phyloP scores from a whole-genome alignment of 30 jellyfish, hydroid and myxozoan species.

The Phacellophora camtschatica region DNA sequence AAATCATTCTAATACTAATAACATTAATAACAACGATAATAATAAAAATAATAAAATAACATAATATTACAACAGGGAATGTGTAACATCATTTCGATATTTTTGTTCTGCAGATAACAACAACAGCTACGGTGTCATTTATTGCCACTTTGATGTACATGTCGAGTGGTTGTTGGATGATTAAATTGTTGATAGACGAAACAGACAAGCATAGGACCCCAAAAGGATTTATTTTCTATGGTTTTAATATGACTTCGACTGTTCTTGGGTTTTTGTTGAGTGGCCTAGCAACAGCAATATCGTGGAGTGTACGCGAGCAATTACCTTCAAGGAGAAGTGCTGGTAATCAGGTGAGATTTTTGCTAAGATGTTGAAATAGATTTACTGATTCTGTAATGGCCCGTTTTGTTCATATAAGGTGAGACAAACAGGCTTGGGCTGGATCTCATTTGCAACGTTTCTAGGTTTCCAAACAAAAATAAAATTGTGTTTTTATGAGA shows the following conservation, averaged over 20 bases:
- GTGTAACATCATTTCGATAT: too few relatives aligned
- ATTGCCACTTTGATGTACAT: slow-evolving; percentile 48
- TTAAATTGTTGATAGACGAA: slow-evolving; percentile 30
- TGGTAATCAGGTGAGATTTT: neutral
- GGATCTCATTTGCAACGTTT: too few relatives aligned
- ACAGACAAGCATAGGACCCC: slow-evolving; percentile 10
- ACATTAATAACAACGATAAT: too few relatives aligned
- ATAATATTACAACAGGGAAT: too few relatives aligned
- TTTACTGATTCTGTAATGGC: neutral
- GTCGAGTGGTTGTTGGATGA: slow-evolving; percentile 74
- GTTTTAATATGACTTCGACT: slow-evolving; percentile 53
- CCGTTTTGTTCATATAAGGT: too few relatives aligned
- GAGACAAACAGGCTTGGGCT: too few relatives aligned
- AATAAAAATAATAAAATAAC: too few relatives aligned
- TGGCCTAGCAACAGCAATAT: slow-evolving; percentile 60
- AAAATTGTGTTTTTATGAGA: too few relatives aligned
- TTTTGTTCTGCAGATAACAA: slow-evolving; percentile 51
- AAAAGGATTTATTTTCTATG: slow-evolving; percentile 43
- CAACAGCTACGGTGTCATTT: slow-evolving; percentile 44
- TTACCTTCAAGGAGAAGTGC: slow-evolving; percentile 2
- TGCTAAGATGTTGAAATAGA: neutral
- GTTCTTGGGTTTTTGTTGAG: slow-evolving; percentile 43
- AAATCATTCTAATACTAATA: too few relatives aligned
- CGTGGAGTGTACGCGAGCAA: slow-evolving; percentile 65
- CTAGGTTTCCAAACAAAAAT: too few relatives aligned